Evolutionary conservation across 2,113 vertebrate species (phyloP), one percentile per base, ranked within the genome.

Genomic region (Albula goreensis): DNA sequence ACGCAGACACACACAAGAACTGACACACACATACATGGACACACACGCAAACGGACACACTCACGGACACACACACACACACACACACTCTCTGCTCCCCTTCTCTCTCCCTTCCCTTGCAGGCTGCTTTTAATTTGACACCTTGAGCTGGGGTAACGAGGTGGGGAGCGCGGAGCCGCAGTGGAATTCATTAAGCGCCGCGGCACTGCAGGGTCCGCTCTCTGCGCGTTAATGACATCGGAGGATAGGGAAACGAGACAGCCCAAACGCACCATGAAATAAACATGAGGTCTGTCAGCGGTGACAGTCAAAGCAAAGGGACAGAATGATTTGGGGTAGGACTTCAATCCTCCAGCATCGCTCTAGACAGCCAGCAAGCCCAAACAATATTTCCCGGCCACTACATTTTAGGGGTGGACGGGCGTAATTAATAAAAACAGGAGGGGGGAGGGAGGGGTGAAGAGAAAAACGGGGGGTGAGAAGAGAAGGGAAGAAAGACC

Each of bases 241-340:
- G 96, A 97, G 97, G 96, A 94, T 96, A 96, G 95, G 96, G 97
- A 97, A 97, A 97, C 94, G 94, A 97, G 97, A 97, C 96, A 97
- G 97, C 94, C 94, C 92, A 12, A 95, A 95, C 96, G 92, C 96
- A 85, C 92, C 95, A 99, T 99, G 97, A 98, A 99, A 99, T 97
- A 99, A 99, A 99, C 98, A 99, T 99, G 98, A 99, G 97, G 93
- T 94, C 96, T 96, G 97, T 97, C 97, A 97, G 96, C 94, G 87
- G 94, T 97, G 97, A 98, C 97, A 96, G 96, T 93, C 91, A 63
- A 74, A 82, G 92, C 91, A 83, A 96, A 95, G 96, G 97, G 97
- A 97, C 97, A 95, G 94, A 94, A 74, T 93, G 94, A 94, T 96
- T 94, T 94, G 95, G 96, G 96, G 96, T 96, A 93, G 93, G 95